phyloP scores from a whole-genome alignment of 2,113 vertebrate genomes.

The Ptilorrhoa leucosticta region DNA sequence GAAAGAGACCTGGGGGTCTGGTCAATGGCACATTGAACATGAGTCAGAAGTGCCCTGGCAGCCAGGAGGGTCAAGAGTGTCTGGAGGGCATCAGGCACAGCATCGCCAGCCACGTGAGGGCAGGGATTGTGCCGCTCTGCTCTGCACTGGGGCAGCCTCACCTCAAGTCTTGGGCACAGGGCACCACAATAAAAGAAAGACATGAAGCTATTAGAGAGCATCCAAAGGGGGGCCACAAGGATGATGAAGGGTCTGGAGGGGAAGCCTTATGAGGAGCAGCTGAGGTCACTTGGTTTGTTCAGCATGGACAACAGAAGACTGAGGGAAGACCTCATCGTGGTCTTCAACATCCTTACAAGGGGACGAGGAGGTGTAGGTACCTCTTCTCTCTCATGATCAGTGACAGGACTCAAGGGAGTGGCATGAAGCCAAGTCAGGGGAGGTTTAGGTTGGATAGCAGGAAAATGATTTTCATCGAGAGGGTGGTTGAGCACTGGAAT shows the following conservation, averaged over 20 bases:
- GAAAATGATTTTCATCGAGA: neutral
- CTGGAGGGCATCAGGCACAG: fast-evolving
- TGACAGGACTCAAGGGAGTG: neutral
- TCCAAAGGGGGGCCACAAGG: neutral
- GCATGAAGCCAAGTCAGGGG: neutral
- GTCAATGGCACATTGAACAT: fast-evolving
- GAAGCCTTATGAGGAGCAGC: neutral
- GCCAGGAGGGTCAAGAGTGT: neutral
- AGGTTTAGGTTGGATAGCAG: neutral
- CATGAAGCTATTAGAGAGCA: neutral
- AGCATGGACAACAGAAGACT: neutral
- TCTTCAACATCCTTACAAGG: neutral
- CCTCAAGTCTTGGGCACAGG: fast-evolving
- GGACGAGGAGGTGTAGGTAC: neutral
- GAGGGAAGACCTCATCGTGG: fast-evolving
- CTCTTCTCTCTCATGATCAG: neutral
- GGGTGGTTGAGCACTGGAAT: neutral
- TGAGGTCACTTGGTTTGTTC: neutral
- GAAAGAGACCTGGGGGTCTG: neutral
- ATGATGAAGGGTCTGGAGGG: neutral
- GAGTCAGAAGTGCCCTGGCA: neutral
- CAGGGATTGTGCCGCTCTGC: neutral
- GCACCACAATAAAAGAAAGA: neutral
- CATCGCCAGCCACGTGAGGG: fast-evolving
- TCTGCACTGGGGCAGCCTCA: fast-evolving